Evolutionary conservation across 2,113 vertebrate genomes (phyloP), one percentile per base, ranked within the genome.

Genomic region (Tetrax tetrax): DNA sequence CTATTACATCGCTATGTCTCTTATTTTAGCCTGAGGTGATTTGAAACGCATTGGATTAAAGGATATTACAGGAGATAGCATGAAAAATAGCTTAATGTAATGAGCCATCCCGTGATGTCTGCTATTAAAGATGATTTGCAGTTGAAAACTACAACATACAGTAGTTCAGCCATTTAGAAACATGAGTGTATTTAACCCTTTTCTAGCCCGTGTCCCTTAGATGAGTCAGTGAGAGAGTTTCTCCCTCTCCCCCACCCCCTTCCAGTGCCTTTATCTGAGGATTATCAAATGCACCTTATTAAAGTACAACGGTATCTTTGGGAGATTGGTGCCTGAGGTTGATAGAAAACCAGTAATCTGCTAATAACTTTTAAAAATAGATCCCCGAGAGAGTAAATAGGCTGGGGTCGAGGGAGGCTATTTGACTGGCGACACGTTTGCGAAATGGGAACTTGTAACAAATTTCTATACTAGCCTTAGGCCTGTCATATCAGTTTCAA

Each of bases 81-180:
- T 98, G 98, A 98, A 98, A 98, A 98, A 98, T 98, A 98, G 98
- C 98, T 98, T 98, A 98, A 98, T 98, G 98, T 98, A 98, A 98
- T 98, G 98, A 98, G 98, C 98, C 98, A 97, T 98, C 98, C 98
- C 98, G 89, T 98, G 98, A 98, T 98, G 98, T 98, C 98, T 98
- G 98, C 98, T 98, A 98, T 98, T 98, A 98, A 98, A 98, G 98
- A 98, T 98, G 98, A 98, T 98, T 98, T 98, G 98, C 98, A 98
- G 98, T 98, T 98, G 98, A 98, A 98, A 98, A 98, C 98, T 98
- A 98, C 98, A 98, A 98, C 98, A 98, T 98, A 97, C 98, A 98
- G 97, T 97, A 98, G 97, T 98, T 98, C 98, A 98, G 97, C 97
- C 98, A 97, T 98, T 98, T 97, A 98, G 98, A 98, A 97, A 97